Evolutionary conservation across 2,113 vertebrate genomes (phyloP).

Genomic region (Cryptotis parvus): DNA sequence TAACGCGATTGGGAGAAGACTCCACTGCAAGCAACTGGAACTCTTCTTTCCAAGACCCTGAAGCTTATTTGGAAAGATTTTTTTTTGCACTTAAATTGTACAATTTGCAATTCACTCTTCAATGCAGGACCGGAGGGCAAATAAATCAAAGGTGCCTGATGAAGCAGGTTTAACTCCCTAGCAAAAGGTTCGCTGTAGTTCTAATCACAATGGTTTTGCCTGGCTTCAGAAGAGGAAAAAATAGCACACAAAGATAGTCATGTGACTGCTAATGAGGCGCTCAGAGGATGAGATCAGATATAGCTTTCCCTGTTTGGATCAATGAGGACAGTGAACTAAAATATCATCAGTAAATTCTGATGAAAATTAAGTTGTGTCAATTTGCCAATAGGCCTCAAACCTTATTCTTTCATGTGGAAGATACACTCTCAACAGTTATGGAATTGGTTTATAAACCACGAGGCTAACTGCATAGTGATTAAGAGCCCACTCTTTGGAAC

Average conservation of each 20-base stretch:
- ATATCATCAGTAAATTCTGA: conserved; percentile 58
- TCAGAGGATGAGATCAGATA: conserved; percentile 45
- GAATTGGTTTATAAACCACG: not conserved
- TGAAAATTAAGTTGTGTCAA: conserved; percentile 62
- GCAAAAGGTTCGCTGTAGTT: conserved; percentile 73
- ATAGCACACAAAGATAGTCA: conserved; percentile 58
- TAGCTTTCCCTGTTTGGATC: conserved; percentile 24
- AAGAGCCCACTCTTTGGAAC: not conserved
- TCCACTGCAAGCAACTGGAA: conserved; percentile 40
- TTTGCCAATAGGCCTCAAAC: not conserved
- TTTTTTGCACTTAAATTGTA: conserved; percentile 58
- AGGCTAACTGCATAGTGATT: not conserved
- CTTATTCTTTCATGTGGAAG: not conserved
- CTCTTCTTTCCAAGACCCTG: conserved; percentile 1
- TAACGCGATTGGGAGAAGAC: not conserved
- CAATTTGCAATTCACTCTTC: conserved; percentile 79
- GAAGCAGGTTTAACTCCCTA: conserved; percentile 65
- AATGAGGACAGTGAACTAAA: conserved; percentile 68
- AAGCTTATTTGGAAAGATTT: conserved; percentile 50
- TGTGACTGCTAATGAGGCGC: conserved; percentile 46
- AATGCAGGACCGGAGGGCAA: conserved; percentile 78
- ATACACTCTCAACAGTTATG: not conserved
- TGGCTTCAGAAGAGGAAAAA: conserved; percentile 69
- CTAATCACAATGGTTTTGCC: conserved; percentile 80
- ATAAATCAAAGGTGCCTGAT: conserved; percentile 72